Evolutionary conservation across 2,797 vertebrate genomes (phyloP).

Genomic region (Peromyscus melanophrys): DNA sequence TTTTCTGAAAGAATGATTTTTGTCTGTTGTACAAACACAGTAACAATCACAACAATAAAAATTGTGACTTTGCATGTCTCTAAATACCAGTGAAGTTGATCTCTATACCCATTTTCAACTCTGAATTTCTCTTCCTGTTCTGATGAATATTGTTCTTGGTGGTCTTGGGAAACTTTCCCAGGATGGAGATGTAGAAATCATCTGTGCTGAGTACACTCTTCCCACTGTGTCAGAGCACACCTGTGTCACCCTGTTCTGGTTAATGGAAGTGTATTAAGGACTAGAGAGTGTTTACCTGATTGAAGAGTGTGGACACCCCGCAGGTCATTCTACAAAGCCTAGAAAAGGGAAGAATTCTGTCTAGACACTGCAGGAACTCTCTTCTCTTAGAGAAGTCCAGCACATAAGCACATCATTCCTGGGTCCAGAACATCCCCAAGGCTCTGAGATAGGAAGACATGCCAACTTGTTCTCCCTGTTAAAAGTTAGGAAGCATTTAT

Average conservation of each 20-base stretch:
- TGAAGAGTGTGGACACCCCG: not conserved
- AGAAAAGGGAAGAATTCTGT: accelerated
- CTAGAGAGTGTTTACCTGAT: not conserved
- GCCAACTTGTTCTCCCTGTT: not conserved
- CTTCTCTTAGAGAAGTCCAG: accelerated
- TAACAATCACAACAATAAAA: not conserved
- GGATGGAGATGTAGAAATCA: not conserved
- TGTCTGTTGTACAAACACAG: not conserved
- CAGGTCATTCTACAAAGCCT: not conserved
- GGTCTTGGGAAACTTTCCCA: not conserved
- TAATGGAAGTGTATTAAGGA: not conserved
- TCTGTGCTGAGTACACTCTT: not conserved
- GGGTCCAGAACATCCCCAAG: not conserved
- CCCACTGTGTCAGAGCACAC: not conserved
- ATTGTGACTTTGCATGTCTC: not conserved
- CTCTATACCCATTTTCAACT: not conserved
- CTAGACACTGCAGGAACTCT: accelerated
- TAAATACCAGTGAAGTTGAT: not conserved
- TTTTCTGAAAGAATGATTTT: not conserved
- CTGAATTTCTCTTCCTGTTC: not conserved
- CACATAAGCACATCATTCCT: accelerated
- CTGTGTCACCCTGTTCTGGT: not conserved
- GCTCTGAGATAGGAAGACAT: accelerated
- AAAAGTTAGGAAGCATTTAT: not conserved
- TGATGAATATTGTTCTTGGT: not conserved